These are phyloP conservation scores for Clivina fossor DNA, from an alignment of 2,888 invertebrate species.

Conservation along the genomic window DNA sequence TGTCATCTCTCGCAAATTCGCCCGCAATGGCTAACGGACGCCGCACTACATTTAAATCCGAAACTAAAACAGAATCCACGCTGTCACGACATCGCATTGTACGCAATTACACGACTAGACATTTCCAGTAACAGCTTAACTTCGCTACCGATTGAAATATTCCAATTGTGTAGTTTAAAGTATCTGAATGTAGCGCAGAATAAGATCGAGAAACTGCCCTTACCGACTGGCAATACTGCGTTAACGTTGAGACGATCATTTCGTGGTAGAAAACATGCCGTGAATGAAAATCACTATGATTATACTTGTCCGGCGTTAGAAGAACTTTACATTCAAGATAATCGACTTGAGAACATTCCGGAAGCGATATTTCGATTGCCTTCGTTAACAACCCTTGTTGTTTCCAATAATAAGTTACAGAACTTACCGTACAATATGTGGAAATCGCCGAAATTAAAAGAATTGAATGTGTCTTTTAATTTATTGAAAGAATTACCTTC, in stretches of 20 bases:
- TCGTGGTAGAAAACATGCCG: slow-evolving; percentile 45
- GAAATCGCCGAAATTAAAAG: slow-evolving; percentile 81
- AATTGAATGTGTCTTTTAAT: slow-evolving; percentile 88
- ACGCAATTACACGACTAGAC: slow-evolving; percentile 91
- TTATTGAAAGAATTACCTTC: slow-evolving; percentile 74
- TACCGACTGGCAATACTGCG: slow-evolving; percentile 49
- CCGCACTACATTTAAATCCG: slow-evolving; percentile 82
- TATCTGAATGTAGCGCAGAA: slow-evolving; percentile 88
- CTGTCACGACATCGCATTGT: slow-evolving; percentile 71
- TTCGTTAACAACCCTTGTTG: slow-evolving; percentile 76
- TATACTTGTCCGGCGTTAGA: slow-evolving; percentile 80
- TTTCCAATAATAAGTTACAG: slow-evolving; percentile 92
- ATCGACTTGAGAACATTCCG: slow-evolving; percentile 81
- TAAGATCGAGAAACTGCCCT: slow-evolving; percentile 76
- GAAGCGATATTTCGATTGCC: slow-evolving; percentile 80
- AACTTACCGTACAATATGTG: slow-evolving; percentile 82
- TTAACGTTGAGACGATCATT: slow-evolving; percentile 45
- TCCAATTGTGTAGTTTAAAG: slow-evolving; percentile 78
- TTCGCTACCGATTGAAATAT: slow-evolving; percentile 77
- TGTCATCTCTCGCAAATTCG: slow-evolving; percentile 71
- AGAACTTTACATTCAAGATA: slow-evolving; percentile 90
- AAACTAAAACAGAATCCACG: slow-evolving; percentile 71
- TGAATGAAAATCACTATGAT: slow-evolving; percentile 47
- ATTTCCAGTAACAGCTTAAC: slow-evolving; percentile 86
- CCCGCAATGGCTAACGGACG: slow-evolving; percentile 81